Conservation (phyloP, 2,113 vertebrate genomes). For the Rhea pennata region DNA sequence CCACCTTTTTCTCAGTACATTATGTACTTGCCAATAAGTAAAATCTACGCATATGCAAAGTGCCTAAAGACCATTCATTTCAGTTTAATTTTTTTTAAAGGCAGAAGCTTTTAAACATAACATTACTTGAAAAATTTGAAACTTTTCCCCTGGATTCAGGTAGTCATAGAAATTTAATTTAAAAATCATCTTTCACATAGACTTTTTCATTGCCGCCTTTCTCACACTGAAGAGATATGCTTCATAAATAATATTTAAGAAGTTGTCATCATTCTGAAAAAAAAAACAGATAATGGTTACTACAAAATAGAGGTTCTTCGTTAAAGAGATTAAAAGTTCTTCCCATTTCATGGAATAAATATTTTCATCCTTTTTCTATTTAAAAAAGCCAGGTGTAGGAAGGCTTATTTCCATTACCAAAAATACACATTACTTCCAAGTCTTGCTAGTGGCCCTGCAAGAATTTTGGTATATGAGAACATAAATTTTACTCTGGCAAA, state of each 20-base stretch:
- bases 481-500: background rate
- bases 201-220: conserved; percentile 65
- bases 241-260: conserved; percentile 92
- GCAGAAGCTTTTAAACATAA: conserved; percentile 20
- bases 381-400: background rate
- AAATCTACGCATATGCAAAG: conserved; percentile 27
- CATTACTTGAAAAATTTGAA: background rate
- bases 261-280: conserved; percentile 91
- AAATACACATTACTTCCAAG: background rate
- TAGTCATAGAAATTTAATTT: background rate
- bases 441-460: background rate
- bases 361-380: background rate
- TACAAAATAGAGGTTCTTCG: background rate
- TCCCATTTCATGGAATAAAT: background rate
- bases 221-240: conserved; percentile 84
- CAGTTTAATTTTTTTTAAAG: background rate
- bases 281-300: conserved; percentile 47
- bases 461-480: background rate
- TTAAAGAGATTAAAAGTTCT: background rate
- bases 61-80: conserved; percentile 8
- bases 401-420: background rate
- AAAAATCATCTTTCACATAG: conserved; percentile 49
- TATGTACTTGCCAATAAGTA: background rate
- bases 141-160: background rate
- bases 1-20: background rate